These are phyloP conservation scores for Morinoia aosen DNA, from an alignment of 2,888 invertebrate species.

Conservation along the genomic window DNA sequence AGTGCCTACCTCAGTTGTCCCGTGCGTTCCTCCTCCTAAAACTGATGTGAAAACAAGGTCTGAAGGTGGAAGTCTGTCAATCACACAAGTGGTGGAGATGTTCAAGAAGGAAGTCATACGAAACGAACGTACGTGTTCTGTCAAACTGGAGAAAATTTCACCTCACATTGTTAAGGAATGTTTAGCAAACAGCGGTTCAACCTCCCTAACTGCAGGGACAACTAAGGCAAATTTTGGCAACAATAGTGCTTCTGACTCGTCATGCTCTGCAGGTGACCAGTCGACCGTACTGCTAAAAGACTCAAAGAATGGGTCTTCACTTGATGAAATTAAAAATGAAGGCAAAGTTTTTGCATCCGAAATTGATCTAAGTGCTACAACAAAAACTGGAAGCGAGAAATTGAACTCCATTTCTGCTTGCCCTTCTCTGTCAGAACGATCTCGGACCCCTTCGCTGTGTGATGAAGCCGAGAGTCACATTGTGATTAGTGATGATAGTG, in stretches of 20 bases:
- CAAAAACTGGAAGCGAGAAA: not conserved
- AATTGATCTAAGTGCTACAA: not conserved
- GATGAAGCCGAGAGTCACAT: not conserved
- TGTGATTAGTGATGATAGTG: not conserved
- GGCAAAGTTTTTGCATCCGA: not conserved
- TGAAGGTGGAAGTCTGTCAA: not conserved
- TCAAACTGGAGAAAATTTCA: not conserved
- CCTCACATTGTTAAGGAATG: not conserved
- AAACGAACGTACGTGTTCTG: not conserved
- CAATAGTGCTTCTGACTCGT: not conserved
- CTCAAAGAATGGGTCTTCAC: not conserved
- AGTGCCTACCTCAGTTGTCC: not conserved
- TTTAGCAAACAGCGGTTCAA: not conserved
- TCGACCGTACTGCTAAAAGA: not conserved
- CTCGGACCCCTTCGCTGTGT: not conserved
- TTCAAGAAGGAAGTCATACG: not conserved
- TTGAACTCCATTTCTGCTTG: not conserved
- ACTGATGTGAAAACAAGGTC: not conserved
- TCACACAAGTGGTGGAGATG: not conserved
- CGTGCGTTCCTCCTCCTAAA: not conserved
- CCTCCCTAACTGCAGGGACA: not conserved
- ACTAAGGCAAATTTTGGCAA: not conserved
- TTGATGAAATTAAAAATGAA: not conserved
- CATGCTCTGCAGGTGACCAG: not conserved
- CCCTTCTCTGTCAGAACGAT: not conserved